Conservation (phyloP, 1,140 invertebrate genomes). For the Zaprionus tsacasi region DNA sequence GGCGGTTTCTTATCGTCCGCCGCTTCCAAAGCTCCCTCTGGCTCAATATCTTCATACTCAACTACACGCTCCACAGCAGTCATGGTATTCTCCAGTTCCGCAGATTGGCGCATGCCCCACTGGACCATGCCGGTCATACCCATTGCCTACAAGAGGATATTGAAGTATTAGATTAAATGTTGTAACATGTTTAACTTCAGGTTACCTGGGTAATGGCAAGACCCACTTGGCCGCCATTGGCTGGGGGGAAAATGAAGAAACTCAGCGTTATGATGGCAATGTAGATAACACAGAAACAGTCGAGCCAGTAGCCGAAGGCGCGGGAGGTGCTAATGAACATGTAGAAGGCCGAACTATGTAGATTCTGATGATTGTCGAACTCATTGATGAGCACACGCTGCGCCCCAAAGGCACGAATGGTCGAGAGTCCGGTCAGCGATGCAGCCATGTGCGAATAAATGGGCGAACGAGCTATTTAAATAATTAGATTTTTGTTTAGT, state of each 20-base stretch:
- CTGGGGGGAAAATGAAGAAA: constrained; percentile 88
- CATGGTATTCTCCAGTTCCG: constrained; percentile 93
- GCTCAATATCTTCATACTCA: constrained; percentile 89
- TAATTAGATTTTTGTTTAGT: background rate
- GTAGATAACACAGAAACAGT: constrained; percentile 90
- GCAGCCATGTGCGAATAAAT: constrained; percentile 95
- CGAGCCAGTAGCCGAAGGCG: constrained; percentile 91
- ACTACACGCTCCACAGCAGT: constrained; percentile 92
- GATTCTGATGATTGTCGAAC: constrained; percentile 91
- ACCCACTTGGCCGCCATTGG: constrained; percentile 90
- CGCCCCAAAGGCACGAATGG: constrained; percentile 93
- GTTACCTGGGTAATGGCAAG: constrained; percentile 89
- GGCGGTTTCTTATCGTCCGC: constrained; percentile 87
- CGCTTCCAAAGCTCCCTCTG: constrained; percentile 88
- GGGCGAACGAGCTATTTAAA: constrained; percentile 88
- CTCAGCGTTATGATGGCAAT: constrained; percentile 89
- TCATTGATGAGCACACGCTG: constrained; percentile 91
- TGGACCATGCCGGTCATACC: constrained; percentile 93
- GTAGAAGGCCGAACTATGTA: constrained; percentile 88
- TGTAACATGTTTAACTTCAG: background rate
- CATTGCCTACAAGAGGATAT: constrained; percentile 85
- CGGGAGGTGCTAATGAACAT: constrained; percentile 87
- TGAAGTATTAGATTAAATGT: background rate
- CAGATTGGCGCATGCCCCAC: constrained; percentile 93
- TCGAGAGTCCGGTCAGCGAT: constrained; percentile 94